Conservation (phyloP, 2,113 vertebrate genomes). For the Orthonyx spaldingii region DNA sequence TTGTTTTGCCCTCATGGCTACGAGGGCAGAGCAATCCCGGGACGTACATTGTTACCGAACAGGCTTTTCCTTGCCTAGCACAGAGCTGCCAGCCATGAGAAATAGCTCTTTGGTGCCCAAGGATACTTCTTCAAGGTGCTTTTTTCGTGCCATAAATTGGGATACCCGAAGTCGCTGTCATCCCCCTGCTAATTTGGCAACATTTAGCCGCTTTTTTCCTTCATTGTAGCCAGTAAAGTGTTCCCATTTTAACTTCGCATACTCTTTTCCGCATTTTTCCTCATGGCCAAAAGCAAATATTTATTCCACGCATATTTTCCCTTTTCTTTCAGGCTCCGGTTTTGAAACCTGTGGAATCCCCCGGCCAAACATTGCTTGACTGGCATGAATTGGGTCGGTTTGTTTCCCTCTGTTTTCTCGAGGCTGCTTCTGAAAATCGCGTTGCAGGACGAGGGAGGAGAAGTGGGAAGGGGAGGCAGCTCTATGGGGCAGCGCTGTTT, state of each 20-base stretch:
- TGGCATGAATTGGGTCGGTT: slow-evolving; percentile 12
- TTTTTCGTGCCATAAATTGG: not conserved
- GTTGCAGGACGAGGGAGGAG: not conserved
- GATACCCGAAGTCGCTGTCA: not conserved
- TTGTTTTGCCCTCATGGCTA: slow-evolving; percentile 55
- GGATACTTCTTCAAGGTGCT: not conserved
- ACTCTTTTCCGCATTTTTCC: slow-evolving; percentile 63
- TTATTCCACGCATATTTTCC: slow-evolving; percentile 68
- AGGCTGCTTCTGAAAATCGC: slow-evolving; percentile 8
- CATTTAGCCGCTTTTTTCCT: not conserved
- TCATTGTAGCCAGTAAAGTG: slow-evolving; percentile 11
- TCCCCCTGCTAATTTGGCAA: not conserved
- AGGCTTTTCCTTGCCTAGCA: slow-evolving; percentile 54
- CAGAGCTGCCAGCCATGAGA: slow-evolving; percentile 51
- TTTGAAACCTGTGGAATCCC: slow-evolving; percentile 53
- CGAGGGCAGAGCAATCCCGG: slow-evolving; percentile 31
- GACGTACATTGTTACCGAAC: slow-evolving; percentile 29
- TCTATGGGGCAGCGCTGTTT: slow-evolving; percentile 68
- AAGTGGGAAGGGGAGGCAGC: slow-evolving; percentile 7
- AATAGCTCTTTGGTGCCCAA: not conserved
- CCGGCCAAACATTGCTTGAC: not conserved
- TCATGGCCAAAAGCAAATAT: slow-evolving; percentile 73
- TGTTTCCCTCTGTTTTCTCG: not conserved
- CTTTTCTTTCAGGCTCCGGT: slow-evolving; percentile 39
- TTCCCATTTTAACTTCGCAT: not conserved